A percentile compares a stretch with the other conserved stretches of the same genome.
Evolutionary conservation across 2,797 vertebrate species (phyloP).

Genomic region (Chelonia mydas): DNA sequence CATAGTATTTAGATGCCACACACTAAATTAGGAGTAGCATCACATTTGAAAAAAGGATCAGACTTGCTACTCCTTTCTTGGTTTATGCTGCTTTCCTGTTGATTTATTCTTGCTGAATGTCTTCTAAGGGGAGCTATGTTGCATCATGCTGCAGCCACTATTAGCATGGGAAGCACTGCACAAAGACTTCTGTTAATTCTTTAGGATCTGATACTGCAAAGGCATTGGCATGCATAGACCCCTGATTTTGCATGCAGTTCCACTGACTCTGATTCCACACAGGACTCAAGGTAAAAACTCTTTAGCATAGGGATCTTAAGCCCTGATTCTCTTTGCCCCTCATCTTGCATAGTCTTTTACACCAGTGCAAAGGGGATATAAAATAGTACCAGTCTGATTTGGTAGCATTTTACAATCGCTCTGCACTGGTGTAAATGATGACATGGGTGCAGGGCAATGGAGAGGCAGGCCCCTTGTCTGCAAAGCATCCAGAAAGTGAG

Average conservation of each 20-base stretch:
- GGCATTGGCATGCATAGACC: not conserved
- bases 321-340: not conserved
- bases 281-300: not conserved
- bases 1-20: not conserved
- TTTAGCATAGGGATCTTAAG: not conserved
- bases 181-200: not conserved
- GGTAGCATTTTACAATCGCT: not conserved
- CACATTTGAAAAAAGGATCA: not conserved
- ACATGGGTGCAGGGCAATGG: not conserved
- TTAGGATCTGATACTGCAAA: not conserved
- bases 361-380: no score
- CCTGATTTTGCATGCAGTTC: not conserved
- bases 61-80: not conserved
- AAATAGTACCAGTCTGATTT: not conserved
- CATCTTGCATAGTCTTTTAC: no score
- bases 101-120: not conserved
- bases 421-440: not conserved
- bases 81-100: not conserved
- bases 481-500: not conserved
- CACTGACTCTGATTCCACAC: not conserved
- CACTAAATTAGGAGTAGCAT: not conserved
- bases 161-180: not conserved
- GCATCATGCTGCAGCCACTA: not conserved
- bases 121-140: not conserved
- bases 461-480: not conserved